These are phyloP conservation scores for Styela clava DNA, from an alignment of 23 tunicate species.

Conservation along the genomic window DNA sequence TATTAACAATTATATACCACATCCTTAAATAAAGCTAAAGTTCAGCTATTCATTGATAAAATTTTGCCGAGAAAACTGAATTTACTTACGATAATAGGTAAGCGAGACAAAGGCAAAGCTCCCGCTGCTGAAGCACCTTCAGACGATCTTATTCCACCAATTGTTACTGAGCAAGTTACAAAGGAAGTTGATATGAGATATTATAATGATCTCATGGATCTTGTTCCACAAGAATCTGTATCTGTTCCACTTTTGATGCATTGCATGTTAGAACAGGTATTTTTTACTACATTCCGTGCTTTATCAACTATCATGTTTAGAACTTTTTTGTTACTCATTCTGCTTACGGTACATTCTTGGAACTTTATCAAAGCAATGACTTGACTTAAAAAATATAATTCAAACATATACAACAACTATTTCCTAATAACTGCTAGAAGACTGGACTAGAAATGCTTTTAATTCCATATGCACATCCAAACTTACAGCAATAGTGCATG, in stretches of 20 bases:
- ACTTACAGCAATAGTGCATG: no score
- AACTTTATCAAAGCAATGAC: not conserved
- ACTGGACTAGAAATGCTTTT: no score
- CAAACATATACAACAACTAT: not conserved
- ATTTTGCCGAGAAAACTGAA: no score
- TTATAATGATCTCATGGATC: slow-evolving; percentile 74
- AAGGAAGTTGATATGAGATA: slow-evolving; percentile 50
- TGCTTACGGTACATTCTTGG: not conserved
- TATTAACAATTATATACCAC: no score
- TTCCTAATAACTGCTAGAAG: no score
- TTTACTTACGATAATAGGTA: no score
- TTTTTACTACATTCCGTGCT: not conserved
- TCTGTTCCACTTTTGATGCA: slow-evolving; percentile 80
- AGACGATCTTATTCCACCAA: slow-evolving; percentile 75
- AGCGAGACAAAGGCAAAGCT: slow-evolving; percentile 72
- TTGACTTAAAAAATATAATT: not conserved
- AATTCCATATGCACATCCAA: no score
- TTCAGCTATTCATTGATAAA: no score
- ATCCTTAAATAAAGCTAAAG: no score
- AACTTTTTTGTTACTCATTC: not conserved
- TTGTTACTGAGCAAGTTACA: slow-evolving; percentile 6
- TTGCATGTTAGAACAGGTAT: slow-evolving; percentile 93
- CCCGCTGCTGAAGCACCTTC: slow-evolving; percentile 43
- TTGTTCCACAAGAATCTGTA: slow-evolving; percentile 80
- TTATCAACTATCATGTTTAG: not conserved